phyloP scores from a whole-genome alignment of 2,888 invertebrate species.

The Suillia variegata region DNA sequence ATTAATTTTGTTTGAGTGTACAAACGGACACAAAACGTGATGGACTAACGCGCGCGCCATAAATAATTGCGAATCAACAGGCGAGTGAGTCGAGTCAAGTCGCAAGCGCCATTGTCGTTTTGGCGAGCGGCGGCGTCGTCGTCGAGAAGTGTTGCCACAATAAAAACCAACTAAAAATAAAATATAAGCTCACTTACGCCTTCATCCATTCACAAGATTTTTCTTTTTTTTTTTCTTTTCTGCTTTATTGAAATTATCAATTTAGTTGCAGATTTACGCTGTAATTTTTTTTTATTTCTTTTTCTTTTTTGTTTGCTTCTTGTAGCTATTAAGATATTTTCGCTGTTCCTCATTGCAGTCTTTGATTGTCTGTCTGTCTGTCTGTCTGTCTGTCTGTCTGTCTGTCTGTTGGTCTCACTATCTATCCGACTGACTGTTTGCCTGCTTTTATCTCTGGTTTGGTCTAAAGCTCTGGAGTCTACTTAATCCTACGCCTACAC shows the following conservation, averaged over 20 bases:
- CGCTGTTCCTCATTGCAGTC: no score
- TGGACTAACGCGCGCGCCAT: no score
- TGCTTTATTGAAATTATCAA: slow-evolving; percentile 3
- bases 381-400: not conserved
- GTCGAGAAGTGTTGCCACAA: no score
- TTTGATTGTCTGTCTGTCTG: no score
- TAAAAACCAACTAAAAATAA: no score
- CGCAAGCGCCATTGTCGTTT: not conserved
- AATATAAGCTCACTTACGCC: no score
- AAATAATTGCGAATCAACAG: not conserved
- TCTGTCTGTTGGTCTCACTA: not conserved
- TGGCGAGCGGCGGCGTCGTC: no score
- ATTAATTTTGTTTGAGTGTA: no score
- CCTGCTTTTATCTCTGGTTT: not conserved
- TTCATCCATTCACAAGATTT: not conserved
- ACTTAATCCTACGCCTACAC: slow-evolving; percentile 19
- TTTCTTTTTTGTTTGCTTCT: not conserved
- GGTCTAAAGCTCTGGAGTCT: not conserved
- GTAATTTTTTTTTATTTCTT: not conserved
- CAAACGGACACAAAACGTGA: no score
- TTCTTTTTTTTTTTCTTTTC: not conserved
- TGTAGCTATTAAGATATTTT: not conserved
- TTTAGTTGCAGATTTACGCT: slow-evolving; percentile 12
- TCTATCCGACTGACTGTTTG: not conserved
- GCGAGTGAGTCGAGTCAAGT: no score